A percentile compares a stretch with the other conserved stretches of the same genome.
Evolutionary conservation across 2,888 invertebrate species (phyloP).

Genomic region (Tenodera sinensis): DNA sequence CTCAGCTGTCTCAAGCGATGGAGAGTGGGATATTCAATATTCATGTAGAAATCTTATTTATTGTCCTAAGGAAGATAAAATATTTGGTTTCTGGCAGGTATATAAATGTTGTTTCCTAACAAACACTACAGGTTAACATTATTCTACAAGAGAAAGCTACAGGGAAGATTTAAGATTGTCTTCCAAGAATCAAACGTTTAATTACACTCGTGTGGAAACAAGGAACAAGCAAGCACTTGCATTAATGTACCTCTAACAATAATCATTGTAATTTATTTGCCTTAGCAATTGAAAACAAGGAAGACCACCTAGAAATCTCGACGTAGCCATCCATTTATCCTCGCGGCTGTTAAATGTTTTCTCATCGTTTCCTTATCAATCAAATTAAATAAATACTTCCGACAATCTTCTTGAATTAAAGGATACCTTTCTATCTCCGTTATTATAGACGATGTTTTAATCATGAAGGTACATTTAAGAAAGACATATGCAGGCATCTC

Average conservation of each 20-base stretch:
- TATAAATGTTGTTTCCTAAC: not conserved
- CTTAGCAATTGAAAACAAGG: not conserved
- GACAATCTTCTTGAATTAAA: too few species aligned
- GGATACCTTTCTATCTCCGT: too few species aligned
- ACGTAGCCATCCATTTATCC: not conserved
- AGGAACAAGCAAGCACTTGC: not conserved
- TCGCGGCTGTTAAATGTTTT: too few species aligned
- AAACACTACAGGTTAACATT: not conserved
- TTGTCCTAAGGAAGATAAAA: not conserved
- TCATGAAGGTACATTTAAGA: too few species aligned
- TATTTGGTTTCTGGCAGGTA: not conserved
- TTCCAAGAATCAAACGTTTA: not conserved
- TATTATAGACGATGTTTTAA: too few species aligned
- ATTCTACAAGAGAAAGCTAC: not conserved
- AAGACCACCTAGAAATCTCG: not conserved
- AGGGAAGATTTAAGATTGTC: not conserved
- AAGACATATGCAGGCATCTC: too few species aligned
- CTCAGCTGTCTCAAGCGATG: not conserved
- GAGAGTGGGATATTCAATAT: not conserved
- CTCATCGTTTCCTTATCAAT: too few species aligned
- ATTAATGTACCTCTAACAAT: not conserved
- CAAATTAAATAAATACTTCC: too few species aligned
- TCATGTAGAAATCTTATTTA: not conserved
- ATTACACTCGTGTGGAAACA: not conserved
- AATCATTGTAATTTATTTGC: not conserved